Conservation (phyloP, 53 echinoderm and acorn worm species). For the Henricia sp. region DNA sequence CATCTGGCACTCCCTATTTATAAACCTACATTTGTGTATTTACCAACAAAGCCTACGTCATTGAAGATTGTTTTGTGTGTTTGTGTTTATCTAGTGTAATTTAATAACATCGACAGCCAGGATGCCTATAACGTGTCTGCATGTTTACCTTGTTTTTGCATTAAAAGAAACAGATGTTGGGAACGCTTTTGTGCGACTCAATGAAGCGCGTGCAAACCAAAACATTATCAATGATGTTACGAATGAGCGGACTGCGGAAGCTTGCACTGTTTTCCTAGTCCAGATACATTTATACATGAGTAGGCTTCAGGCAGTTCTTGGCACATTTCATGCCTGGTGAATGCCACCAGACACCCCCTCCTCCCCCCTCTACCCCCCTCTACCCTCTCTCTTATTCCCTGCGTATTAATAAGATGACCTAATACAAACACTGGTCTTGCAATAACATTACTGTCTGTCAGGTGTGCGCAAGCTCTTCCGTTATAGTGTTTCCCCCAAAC, state of each 20-base stretch:
- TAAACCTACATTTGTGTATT: too few species aligned
- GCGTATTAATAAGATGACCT: conserved; percentile 14
- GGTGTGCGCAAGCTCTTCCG: not conserved
- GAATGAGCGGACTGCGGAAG: too few species aligned
- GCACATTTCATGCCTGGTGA: not conserved
- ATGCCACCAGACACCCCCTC: not conserved
- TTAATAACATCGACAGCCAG: too few species aligned
- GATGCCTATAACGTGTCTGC: too few species aligned
- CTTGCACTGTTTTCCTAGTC: not conserved
- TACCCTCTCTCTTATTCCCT: too few species aligned
- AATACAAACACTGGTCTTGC: conserved; percentile 40
- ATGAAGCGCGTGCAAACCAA: not conserved
- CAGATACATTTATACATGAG: conserved; percentile 27
- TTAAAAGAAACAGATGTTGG: not conserved
- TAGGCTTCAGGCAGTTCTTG: not conserved
- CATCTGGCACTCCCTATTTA: too few species aligned
- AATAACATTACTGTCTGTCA: conserved; percentile 5
- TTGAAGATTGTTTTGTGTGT: too few species aligned
- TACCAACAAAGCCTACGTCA: too few species aligned
- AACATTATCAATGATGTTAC: not conserved
- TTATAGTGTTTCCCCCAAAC: too few species aligned
- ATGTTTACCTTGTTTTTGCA: not conserved
- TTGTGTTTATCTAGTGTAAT: not conserved
- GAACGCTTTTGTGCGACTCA: not conserved
- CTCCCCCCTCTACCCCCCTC: too few species aligned